Percentiles rank a stretch among this genome's conserved stretches.
phyloP scores from a whole-genome alignment of 2,797 vertebrate species.

The Pipistrellus pipistrellus region DNA sequence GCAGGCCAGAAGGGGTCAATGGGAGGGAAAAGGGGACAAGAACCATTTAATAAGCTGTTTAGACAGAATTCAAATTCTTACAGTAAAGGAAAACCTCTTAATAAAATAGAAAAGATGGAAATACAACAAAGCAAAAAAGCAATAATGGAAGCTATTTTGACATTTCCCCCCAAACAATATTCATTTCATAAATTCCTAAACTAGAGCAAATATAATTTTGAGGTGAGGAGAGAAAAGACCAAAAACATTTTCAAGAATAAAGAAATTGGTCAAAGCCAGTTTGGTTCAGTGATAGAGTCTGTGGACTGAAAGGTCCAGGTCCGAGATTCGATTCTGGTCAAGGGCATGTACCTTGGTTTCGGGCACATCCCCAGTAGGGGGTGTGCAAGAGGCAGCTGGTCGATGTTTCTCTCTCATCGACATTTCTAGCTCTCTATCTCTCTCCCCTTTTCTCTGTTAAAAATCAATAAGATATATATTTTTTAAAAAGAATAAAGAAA shows the following conservation, averaged over 20 bases:
- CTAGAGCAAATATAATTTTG: slow-evolving; percentile 79
- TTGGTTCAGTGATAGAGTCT: too few species aligned
- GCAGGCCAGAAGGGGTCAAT: too few species aligned
- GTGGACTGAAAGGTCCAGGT: too few species aligned
- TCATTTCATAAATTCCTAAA: slow-evolving; percentile 85
- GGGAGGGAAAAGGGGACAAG: not conserved
- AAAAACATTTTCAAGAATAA: slow-evolving; percentile 70
- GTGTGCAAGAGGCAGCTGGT: too few species aligned
- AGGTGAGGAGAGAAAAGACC: slow-evolving; percentile 77
- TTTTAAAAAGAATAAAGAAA: too few species aligned
- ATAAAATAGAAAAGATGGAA: slow-evolving; percentile 86
- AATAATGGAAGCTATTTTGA: slow-evolving; percentile 88
- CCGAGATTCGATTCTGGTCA: too few species aligned
- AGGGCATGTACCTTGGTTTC: too few species aligned
- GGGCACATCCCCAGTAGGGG: too few species aligned
- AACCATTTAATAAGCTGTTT: slow-evolving; percentile 89
- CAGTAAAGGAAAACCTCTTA: slow-evolving; percentile 86
- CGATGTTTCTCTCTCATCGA: too few species aligned
- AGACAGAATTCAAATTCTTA: slow-evolving; percentile 87
- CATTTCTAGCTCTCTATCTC: too few species aligned
- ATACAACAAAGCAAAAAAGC: slow-evolving; percentile 84
- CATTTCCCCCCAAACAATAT: slow-evolving; percentile 85
- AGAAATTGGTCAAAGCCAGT: not conserved
- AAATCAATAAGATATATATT: too few species aligned
- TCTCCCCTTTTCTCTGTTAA: too few species aligned